Base-by-base conservation (phyloP, 2,113 vertebrate species). In the Heptranchias perlo region DNA sequence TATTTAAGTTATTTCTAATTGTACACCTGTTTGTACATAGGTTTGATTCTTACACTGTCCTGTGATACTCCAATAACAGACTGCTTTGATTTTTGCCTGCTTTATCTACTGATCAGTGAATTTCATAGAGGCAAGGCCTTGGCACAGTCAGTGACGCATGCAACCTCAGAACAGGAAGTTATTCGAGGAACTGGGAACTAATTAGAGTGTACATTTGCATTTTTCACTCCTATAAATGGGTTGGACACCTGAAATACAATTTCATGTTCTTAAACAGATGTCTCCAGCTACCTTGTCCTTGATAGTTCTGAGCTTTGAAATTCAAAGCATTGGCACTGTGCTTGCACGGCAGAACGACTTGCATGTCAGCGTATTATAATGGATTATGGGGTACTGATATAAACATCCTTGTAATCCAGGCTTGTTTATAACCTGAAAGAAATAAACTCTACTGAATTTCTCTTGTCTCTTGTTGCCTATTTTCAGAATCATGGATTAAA, bases 201-300 rank as follows among this genome's bases (percentile, higher is more conserved):
- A n/a, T 16, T 35, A 76, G 52, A 35, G 14, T 28, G 49, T 28
- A 58, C 11, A 91, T 91, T 35, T 58, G 49, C 87, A 58, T 58
- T 52, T 91, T 35, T 31, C 35, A 91, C 49, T 52, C 25, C 87
- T 91, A 91, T 91, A 91, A 91, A 58, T 91, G 87, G 78, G 78
- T 18, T 82, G 78, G 31, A 58, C 87, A 91, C 25, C 54, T 16
- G 87, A 58, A 91, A 89, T 89, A 4, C 47, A 58, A 52, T 91
- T 91, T 91, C 49, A 35, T 61, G 1, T 91, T 58, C 13, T 58
- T 91, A 54, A 35, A 54, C 49, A 35, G 87, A 31, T 91, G 87
- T 10, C 25, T 91, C 87, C 49, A 91, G n/a, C 28, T 91, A 13
- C 25, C 28, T 35, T 91, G 87, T 91, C 11, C 49, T 91, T 91